These are phyloP conservation scores for Bombus turneri DNA, from an alignment of 1,140 invertebrate species.

Conservation along the genomic window DNA sequence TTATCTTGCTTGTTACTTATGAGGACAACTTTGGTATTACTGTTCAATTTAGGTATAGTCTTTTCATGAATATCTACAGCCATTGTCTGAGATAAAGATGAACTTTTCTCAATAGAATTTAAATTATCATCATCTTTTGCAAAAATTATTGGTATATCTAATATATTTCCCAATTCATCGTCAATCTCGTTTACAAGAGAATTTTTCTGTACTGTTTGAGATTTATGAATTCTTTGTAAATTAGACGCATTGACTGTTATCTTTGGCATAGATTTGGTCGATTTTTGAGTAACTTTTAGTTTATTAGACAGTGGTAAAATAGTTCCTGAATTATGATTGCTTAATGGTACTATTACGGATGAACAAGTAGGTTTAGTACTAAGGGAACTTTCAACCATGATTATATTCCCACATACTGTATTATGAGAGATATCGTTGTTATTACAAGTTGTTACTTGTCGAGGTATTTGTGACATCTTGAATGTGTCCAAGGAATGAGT, in stretches of 20 bases:
- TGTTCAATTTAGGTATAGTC: conserved; percentile 54
- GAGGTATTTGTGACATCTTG: conserved; percentile 64
- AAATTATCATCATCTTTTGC: conserved; percentile 85
- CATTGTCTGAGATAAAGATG: conserved; percentile 58
- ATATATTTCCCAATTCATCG: conserved; percentile 84
- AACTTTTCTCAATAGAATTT: conserved; percentile 73
- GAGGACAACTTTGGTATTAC: conserved; percentile 73
- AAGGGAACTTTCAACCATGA: conserved; percentile 66
- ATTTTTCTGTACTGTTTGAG: conserved; percentile 57
- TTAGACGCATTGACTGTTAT: conserved; percentile 75
- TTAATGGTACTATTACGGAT: conserved; percentile 66
- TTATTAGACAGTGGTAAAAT: conserved; percentile 69
- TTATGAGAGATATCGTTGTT: conserved; percentile 61
- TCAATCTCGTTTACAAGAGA: conserved; percentile 76
- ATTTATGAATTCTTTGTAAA: conserved; percentile 62
- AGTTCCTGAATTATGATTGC: conserved; percentile 52
- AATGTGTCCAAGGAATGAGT: conserved; percentile 62
- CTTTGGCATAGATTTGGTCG: conserved; percentile 80
- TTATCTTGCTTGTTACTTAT: conserved; percentile 79
- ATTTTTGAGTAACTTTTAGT: conserved; percentile 63
- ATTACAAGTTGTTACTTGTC: conserved; percentile 53
- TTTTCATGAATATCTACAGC: conserved; percentile 60
- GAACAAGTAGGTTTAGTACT: conserved; percentile 53
- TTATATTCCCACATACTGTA: conserved; percentile 62
- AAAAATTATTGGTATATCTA: conserved; percentile 87